A percentile compares a stretch with the other conserved stretches of the same genome.
phyloP scores from a whole-genome alignment of 2,797 vertebrate species.

The Simalia tracyae region DNA sequence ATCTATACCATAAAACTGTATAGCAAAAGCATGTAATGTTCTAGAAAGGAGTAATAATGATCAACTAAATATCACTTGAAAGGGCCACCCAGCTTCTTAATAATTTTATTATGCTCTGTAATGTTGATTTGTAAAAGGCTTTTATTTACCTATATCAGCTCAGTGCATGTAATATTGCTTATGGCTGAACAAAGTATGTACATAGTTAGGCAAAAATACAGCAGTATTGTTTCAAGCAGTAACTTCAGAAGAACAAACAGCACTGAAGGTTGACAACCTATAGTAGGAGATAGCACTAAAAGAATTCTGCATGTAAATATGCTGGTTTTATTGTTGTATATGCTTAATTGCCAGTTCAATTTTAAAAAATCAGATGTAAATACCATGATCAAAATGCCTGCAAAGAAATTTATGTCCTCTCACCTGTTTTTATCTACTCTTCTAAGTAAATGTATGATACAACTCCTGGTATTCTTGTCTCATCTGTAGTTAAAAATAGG shows the following conservation, averaged over 20 bases:
- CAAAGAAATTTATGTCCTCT: not conserved
- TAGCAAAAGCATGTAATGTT: not conserved
- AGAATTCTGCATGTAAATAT: not conserved
- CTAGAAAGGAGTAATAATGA: not conserved
- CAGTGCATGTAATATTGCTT: not conserved
- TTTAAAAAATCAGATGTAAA: not conserved
- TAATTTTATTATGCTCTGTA: not conserved
- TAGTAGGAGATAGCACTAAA: not conserved
- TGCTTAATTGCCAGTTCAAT: not conserved
- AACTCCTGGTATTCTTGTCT: not conserved
- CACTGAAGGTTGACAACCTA: not conserved
- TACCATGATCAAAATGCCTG: not conserved
- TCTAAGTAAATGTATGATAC: not conserved
- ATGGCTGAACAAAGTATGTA: not conserved
- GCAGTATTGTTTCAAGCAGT: not conserved
- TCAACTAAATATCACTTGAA: not conserved
- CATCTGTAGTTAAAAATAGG: not conserved
- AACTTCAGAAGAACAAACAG: not conserved
- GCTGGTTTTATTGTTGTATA: not conserved
- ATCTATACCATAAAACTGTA: not conserved
- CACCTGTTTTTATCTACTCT: not conserved
- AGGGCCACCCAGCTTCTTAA: not conserved
- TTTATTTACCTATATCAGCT: not conserved
- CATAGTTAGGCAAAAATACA: not conserved
- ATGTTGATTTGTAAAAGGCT: not conserved